These are phyloP conservation scores for Glossosoma conforme DNA, from an alignment of 1,140 invertebrate species.

Conservation along the genomic window DNA sequence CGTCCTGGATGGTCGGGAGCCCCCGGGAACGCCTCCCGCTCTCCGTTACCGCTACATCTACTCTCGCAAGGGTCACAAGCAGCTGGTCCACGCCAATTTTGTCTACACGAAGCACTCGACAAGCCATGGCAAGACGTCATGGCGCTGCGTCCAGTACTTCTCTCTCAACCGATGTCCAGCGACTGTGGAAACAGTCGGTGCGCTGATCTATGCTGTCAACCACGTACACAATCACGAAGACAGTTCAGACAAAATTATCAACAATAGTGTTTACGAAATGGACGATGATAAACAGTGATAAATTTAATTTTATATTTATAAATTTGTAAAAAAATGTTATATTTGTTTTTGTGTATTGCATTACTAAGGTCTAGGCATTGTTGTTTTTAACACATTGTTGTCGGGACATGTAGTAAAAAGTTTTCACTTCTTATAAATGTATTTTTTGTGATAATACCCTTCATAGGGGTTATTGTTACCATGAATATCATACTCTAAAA, in stretches of 20 bases:
- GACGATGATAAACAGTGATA: slow-evolving; percentile 15
- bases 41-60: slow-evolving; percentile 48
- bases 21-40: slow-evolving; percentile 38
- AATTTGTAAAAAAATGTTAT: not conserved
- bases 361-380: not conserved
- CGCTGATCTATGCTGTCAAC: slow-evolving; percentile 47
- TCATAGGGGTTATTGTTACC: no score
- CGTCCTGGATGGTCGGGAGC: slow-evolving; percentile 38
- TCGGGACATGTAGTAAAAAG: no score
- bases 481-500: no score
- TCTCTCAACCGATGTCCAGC: slow-evolving; percentile 48
- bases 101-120: slow-evolving; percentile 51
- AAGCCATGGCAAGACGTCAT: slow-evolving; percentile 49
- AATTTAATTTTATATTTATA: not conserved
- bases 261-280: slow-evolving; percentile 50
- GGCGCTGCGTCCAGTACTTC: slow-evolving; percentile 50
- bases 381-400: not conserved
- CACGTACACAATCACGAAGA: slow-evolving; percentile 50
- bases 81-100: slow-evolving; percentile 49
- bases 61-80: slow-evolving; percentile 50
- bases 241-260: slow-evolving; percentile 44
- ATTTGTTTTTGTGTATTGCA: not conserved
- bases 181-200: slow-evolving; percentile 47
- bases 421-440: no score
- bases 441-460: no score